A percentile compares a stretch with the other conserved stretches of the same genome.
phyloP scores from a whole-genome alignment of 2,888 invertebrate genomes.

The Mayetiola destructor region DNA sequence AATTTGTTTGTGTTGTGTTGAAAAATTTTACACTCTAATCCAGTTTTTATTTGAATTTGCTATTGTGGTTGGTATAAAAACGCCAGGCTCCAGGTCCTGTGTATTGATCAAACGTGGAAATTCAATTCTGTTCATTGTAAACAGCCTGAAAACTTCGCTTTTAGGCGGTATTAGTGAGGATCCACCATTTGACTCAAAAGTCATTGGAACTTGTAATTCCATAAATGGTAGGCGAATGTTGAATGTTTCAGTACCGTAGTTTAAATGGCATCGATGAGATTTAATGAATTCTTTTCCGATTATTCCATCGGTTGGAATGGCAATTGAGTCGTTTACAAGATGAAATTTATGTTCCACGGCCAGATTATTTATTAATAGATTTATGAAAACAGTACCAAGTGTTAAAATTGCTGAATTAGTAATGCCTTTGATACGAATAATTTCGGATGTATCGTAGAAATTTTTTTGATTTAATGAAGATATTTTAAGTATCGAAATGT shows the following conservation, averaged over 20 bases:
- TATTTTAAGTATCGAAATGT: neutral
- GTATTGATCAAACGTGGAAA: neutral
- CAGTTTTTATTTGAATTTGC: neutral
- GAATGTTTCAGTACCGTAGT: neutral
- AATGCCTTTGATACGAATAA: neutral
- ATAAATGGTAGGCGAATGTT: neutral
- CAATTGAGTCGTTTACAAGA: neutral
- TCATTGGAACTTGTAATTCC: neutral
- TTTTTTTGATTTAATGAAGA: neutral
- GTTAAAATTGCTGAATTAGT: neutral
- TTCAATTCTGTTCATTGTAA: neutral
- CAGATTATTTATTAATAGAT: neutral
- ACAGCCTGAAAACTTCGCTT: neutral
- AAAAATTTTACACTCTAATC: neutral
- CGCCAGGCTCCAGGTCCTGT: neutral
- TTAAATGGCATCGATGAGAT: neutral
- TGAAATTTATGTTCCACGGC: neutral
- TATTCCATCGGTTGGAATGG: conserved; percentile 1
- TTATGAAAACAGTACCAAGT: neutral
- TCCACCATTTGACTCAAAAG: neutral
- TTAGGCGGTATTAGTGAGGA: neutral
- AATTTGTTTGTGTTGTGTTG: neutral
- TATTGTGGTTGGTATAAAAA: neutral
- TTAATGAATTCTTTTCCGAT: neutral
- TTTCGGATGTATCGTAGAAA: neutral